Percentiles rank a stretch among this genome's conserved stretches.
Conservation (phyloP, 2,888 invertebrate genomes). For the Taenaris catops region DNA sequence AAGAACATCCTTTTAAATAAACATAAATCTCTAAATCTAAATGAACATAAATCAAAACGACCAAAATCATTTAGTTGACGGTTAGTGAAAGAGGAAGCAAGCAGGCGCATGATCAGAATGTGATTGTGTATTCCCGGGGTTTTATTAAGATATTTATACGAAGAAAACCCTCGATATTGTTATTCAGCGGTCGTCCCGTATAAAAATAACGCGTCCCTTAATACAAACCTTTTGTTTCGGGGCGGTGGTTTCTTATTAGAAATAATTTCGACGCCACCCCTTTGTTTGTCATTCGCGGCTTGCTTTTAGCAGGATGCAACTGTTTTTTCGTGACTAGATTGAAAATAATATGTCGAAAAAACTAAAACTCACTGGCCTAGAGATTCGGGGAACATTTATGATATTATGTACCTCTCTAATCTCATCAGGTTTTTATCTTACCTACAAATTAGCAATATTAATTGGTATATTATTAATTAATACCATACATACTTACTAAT, state of each 20-base stretch:
- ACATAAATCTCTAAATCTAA: conserved; percentile 47
- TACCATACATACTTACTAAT: no score
- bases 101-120: conserved; percentile 67
- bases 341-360: conserved; percentile 38
- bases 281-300: conserved; percentile 67
- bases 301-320: conserved; percentile 71
- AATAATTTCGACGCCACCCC: conserved; percentile 55
- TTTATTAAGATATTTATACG: conserved; percentile 72
- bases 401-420: no score
- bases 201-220: conserved; percentile 74
- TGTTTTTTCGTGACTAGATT: conserved; percentile 64
- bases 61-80: conserved; percentile 49
- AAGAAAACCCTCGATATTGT: conserved; percentile 56
- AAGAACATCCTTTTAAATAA: conserved; percentile 53
- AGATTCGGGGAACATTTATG: no score
- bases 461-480: no score
- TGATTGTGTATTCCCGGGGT: conserved; percentile 61
- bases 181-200: conserved; percentile 67
- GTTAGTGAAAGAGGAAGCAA: conserved; percentile 54
- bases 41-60: conserved; percentile 56
- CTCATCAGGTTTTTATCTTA: no score
- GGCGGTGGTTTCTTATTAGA: conserved; percentile 54
- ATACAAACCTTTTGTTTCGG: conserved; percentile 65
- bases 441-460: no score
- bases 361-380: not conserved